Evolutionary conservation across 1,140 invertebrate genomes (phyloP), one percentile per base, ranked within the genome.

Genomic region (Diprion similis): DNA sequence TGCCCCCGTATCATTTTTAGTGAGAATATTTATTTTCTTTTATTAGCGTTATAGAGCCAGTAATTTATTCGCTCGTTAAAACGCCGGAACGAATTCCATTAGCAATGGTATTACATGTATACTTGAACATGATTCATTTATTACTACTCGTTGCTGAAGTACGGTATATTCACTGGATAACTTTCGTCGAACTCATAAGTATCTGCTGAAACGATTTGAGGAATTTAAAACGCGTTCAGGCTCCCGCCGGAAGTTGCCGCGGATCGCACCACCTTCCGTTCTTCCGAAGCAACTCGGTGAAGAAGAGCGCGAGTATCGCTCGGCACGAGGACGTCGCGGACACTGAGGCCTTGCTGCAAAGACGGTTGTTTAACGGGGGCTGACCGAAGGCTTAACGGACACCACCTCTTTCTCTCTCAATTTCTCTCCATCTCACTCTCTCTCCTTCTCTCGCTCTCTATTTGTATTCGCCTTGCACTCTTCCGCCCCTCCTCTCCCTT

Each of bases 361-460:
- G 51, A 59, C 51, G 51, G 51, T 59, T 59, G 6, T 59, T 59
- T 59, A 59, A 59, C 51, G 51, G 51, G 24, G 24, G 51, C 51
- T 59, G 11, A 59, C 51, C 51, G 51, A 59, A 15, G 51, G 51
- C 51, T 59, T 59, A 59, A 59, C 51, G 51, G 70, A 75, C 70
- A 75, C 73, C 46, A 75, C 66, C 70, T 67, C 47, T 51, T 72
- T 64, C 68, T 37, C 67, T 67, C 13, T 71, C 47, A 24, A 46
- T 45, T 71, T 65, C n/a, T n/a, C 51, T 37, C 24, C 24, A 37
- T 37, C 24, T 37, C 24, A 37, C 24, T 37, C 24, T 37, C 24
- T 37, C 24, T 37, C 24, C 24, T 37, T 37, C 24, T 37, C 24
- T 37, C 24, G 1, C 24, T 37, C 24, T 37, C 24, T 68, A 46